Evolutionary conservation across 2,797 vertebrate genomes (phyloP).

Genomic region (Neosalanx taihuensis): DNA sequence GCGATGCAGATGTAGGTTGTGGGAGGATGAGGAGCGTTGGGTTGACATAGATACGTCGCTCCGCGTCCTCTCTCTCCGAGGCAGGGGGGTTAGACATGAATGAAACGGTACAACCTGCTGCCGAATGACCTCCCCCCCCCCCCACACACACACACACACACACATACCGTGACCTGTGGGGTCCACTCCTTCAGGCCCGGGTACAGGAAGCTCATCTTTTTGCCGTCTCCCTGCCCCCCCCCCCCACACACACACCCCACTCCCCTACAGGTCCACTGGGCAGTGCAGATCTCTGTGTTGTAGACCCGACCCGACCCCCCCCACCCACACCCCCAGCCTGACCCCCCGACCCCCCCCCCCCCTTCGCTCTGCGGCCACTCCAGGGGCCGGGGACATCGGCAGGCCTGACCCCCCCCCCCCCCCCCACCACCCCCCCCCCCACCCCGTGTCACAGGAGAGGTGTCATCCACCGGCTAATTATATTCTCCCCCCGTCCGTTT

Average conservation of each 20-base stretch:
- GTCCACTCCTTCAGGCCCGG: too few relatives aligned
- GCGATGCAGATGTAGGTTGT: constrained; percentile 40
- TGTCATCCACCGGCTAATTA: constrained; percentile 54
- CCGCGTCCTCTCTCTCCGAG: too few relatives aligned
- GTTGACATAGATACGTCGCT: neutral
- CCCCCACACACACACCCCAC: constrained; percentile 13
- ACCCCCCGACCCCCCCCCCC: neutral
- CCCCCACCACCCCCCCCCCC: too few relatives aligned
- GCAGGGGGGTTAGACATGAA: too few relatives aligned
- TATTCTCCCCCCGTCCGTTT: constrained; percentile 45
- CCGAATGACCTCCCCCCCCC: too few relatives aligned
- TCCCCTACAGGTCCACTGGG: neutral
- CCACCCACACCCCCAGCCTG: neutral
- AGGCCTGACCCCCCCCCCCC: neutral
- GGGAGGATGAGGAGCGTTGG: neutral
- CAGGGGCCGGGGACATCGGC: constrained; percentile 22
- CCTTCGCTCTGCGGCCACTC: neutral
- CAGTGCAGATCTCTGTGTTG: neutral
- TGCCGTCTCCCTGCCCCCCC: neutral
- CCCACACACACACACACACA: too few relatives aligned
- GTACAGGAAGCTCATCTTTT: neutral
- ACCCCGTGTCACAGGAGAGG: constrained; percentile 31
- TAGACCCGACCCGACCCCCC: constrained; percentile 12
- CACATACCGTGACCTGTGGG: too few relatives aligned
- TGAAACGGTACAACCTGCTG: too few relatives aligned